Base-by-base conservation (phyloP, 2,888 invertebrate genomes). In the Nomada lathburiana region DNA sequence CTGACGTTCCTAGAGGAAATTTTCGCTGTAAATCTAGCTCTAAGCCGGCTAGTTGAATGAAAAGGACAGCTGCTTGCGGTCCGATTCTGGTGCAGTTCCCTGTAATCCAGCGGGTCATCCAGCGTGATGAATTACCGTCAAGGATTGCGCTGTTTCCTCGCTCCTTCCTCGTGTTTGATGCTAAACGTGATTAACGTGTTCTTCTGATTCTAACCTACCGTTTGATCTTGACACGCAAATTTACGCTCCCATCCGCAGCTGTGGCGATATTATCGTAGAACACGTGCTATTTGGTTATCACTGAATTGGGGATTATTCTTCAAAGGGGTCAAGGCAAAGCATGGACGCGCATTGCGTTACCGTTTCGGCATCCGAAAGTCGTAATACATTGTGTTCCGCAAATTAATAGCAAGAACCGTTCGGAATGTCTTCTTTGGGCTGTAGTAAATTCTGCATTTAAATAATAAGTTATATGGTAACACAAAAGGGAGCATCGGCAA, bases 191-290 rank as follows among this genome's bases (percentile, higher is more conserved):
- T 77, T 80, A 80, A 80, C 67, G 72, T 26, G 67, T 55, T 78
- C 80, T 78, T 68, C 71, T 68, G 71, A 72, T 80, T 78, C 53
- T 50, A 78, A 72, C 79, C 47, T 57, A 18, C 55, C 78, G 80
- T 80, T 80, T 80, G 78, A 80, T 80, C 80, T 78, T 78, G 78
- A 80, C 80, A 71, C 52, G 80, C 71, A 72, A 71, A 78, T 80
- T 67, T 79, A 57, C 23, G 52, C 29, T 36, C 10, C 59, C 64
- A 52, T 74, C 62, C 47, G 26, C 59, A 64, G 64, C 63, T 47
- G 75, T 36, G 52, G 55, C 29, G 62, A 62, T 68, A 63, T 50
- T 62, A 73, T 73, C 77, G 20, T 55, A 29, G 16, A 65, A 52
- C 57, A 29, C 44, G 60, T 67, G 52, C 29, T 59, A 67, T 64